Evolutionary conservation across 1,140 invertebrate genomes (phyloP).

Genomic region (Panagrolaimus sp.): DNA sequence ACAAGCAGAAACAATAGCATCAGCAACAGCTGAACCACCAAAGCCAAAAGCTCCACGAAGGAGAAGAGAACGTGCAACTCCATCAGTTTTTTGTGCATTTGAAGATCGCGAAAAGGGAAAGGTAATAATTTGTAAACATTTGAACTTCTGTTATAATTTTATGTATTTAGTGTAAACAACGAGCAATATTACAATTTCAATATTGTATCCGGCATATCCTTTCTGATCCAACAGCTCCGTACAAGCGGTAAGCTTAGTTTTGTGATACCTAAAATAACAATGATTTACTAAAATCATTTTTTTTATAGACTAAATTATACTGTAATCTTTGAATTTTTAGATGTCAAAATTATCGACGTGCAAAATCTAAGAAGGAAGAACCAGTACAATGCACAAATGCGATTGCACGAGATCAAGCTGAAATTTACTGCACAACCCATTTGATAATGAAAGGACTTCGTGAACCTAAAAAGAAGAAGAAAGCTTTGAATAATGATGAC

Average conservation of each 20-base stretch:
- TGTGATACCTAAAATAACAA: too few relatives aligned
- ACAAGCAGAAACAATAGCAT: background rate
- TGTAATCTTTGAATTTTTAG: too few relatives aligned
- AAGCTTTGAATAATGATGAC: background rate
- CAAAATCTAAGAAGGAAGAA: background rate
- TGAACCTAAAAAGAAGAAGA: constrained; percentile 11
- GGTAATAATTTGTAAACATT: background rate
- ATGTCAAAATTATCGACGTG: background rate
- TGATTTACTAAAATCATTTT: too few relatives aligned
- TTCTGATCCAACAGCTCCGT: background rate
- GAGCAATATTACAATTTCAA: background rate
- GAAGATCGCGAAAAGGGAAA: background rate
- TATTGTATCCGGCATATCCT: constrained; percentile 7
- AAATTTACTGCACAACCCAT: constrained; percentile 2
- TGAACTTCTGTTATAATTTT: background rate
- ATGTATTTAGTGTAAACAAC: constrained; percentile 11
- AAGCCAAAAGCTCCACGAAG: background rate
- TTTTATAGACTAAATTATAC: too few relatives aligned
- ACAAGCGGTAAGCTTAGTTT: too few relatives aligned
- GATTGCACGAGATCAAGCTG: background rate
- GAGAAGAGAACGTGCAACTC: background rate
- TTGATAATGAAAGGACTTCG: background rate
- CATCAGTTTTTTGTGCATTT: background rate
- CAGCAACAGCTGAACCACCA: background rate
- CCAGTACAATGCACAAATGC: constrained; percentile 2